These are phyloP conservation scores for Gonioctena quinquepunctata DNA, from an alignment of 1,140 invertebrate genomes.

Conservation along the genomic window DNA sequence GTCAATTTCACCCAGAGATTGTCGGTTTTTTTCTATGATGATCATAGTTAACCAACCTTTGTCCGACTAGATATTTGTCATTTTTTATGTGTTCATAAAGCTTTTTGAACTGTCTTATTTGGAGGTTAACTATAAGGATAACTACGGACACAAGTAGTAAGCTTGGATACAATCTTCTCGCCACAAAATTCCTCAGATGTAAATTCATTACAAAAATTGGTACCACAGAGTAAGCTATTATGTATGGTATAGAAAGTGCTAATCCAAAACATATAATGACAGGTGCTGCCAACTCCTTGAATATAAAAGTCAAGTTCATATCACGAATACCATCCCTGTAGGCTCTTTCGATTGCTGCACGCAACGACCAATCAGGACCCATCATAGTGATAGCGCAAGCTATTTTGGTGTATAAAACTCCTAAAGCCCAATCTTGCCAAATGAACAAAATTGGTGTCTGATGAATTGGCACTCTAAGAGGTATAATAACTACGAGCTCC, in stretches of 20 bases:
- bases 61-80: slow-evolving; percentile 97
- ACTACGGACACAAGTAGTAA: slow-evolving; percentile 74
- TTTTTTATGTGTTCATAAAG: slow-evolving; percentile 99
- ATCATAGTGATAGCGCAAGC: slow-evolving; percentile 96
- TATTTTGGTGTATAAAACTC: slow-evolving; percentile 97
- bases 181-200: slow-evolving; percentile 76
- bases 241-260: slow-evolving; percentile 87
- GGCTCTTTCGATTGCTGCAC: slow-evolving; percentile 87
- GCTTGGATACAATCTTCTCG: slow-evolving; percentile 90
- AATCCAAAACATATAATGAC: slow-evolving; percentile 86
- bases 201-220: slow-evolving; percentile 77
- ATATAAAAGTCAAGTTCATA: slow-evolving; percentile 86
- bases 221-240: slow-evolving; percentile 79
- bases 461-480: slow-evolving; percentile 87
- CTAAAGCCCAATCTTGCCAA: slow-evolving; percentile 97
- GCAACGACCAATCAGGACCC: slow-evolving; percentile 94
- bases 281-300: slow-evolving; percentile 84
- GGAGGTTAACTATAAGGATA: slow-evolving; percentile 71
- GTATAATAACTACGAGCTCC: slow-evolving; percentile 90
- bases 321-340: slow-evolving; percentile 89
- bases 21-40: slow-evolving; percentile 63
- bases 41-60: slow-evolving; percentile 94
- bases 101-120: slow-evolving; percentile 87
- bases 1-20: not conserved
- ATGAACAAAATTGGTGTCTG: slow-evolving; percentile 95